Evolutionary conservation across 1,140 invertebrate genomes (phyloP).

Genomic region (Philaenus spumarius): DNA sequence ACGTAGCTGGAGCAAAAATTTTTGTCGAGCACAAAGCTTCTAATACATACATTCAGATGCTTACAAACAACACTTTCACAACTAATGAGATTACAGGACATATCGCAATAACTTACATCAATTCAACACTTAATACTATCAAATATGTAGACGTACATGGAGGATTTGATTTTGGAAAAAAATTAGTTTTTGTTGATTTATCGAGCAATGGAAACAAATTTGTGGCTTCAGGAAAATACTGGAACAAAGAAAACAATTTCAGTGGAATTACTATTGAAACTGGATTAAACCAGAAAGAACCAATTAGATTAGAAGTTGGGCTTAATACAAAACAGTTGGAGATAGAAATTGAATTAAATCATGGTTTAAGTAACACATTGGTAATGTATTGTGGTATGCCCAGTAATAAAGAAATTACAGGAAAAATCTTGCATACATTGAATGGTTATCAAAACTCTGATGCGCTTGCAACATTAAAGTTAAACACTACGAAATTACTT

Average conservation of each 20-base stretch:
- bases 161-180: not conserved
- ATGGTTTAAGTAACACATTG: not conserved
- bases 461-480: not conserved
- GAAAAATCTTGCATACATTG: not conserved
- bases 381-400: not conserved
- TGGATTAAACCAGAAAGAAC: constrained; percentile 6
- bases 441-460: not conserved
- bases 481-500: not conserved
- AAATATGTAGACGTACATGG: not conserved
- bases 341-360: constrained; percentile 2
- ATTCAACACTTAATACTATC: not conserved
- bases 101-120: no score
- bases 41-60: no score
- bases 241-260: constrained; percentile 6
- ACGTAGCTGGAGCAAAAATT: no score
- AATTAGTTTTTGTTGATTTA: not conserved
- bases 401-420: constrained; percentile 6
- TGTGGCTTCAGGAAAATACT: not conserved
- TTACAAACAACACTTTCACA: no score
- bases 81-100: no score
- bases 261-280: constrained; percentile 1
- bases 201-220: constrained; percentile 8
- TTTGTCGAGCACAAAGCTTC: no score
- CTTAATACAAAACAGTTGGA: not conserved
- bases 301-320: not conserved